Evolutionary conservation across 2,113 vertebrate genomes (phyloP).

Genomic region (Alosa alosa): DNA sequence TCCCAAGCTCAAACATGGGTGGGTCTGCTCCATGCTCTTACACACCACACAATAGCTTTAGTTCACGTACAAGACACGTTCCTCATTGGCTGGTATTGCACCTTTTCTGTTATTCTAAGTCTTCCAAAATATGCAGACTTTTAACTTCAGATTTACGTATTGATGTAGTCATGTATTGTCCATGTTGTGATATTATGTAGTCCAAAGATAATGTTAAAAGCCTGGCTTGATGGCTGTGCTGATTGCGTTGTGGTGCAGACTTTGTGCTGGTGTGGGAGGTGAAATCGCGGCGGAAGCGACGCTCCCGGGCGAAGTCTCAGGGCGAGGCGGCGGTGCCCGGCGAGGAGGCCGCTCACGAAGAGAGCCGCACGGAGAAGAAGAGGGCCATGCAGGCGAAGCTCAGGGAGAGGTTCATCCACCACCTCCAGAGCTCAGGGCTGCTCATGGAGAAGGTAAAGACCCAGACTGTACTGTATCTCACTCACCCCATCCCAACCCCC

Average conservation of each 20-base stretch:
- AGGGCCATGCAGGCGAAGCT: slow-evolving; percentile 59
- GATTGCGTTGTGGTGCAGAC: slow-evolving; percentile 52
- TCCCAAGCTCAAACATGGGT: too few relatives aligned
- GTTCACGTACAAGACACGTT: too few relatives aligned
- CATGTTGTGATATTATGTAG: background rate
- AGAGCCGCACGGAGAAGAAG: slow-evolving; percentile 63
- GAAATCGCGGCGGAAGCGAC: slow-evolving; percentile 60
- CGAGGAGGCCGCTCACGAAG: slow-evolving; percentile 41
- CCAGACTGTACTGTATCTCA: background rate
- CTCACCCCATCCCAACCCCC: background rate
- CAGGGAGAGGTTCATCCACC: slow-evolving; percentile 70
- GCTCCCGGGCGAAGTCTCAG: slow-evolving; percentile 44
- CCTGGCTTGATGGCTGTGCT: background rate
- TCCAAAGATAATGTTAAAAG: background rate
- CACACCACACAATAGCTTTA: too few relatives aligned
- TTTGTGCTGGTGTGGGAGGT: slow-evolving; percentile 78
- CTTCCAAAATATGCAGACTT: too few relatives aligned
- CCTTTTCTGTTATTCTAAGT: too few relatives aligned
- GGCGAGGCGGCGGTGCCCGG: slow-evolving; percentile 1
- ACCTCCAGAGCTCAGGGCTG: slow-evolving; percentile 62
- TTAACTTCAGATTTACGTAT: background rate
- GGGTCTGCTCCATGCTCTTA: too few relatives aligned
- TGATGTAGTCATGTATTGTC: background rate
- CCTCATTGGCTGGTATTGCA: background rate
- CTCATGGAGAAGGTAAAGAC: slow-evolving; percentile 70